Evolutionary conservation across 2,797 vertebrate genomes (phyloP).

Genomic region (Spinibarbus caldwelli): DNA sequence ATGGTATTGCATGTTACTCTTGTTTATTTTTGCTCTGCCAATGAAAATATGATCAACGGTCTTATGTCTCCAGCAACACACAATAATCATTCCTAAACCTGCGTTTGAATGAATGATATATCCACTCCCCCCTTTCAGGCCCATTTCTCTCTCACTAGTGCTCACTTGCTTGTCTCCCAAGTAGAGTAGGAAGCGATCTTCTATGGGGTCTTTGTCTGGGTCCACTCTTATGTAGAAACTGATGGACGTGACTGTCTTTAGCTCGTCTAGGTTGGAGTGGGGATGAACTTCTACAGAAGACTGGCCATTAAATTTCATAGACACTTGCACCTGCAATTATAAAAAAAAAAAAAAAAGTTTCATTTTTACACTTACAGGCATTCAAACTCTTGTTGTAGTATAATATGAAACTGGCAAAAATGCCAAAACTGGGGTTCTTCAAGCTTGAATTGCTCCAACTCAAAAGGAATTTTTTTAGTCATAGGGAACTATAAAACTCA

Average conservation of each 20-base stretch:
- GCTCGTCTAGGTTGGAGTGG: constrained; percentile 84
- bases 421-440: no score
- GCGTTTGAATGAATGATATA: neutral
- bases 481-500: neutral
- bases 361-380: neutral
- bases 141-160: neutral
- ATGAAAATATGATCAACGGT: neutral
- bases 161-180: constrained; percentile 93
- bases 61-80: neutral
- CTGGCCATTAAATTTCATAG: constrained; percentile 94
- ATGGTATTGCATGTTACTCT: neutral
- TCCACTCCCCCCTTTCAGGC: neutral
- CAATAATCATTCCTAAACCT: neutral
- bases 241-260: constrained; percentile 92
- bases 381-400: neutral
- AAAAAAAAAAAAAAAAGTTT: neutral
- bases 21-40: neutral
- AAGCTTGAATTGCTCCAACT: neutral
- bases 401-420: neutral
- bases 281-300: constrained; percentile 92
- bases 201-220: constrained; percentile 78
- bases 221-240: constrained; percentile 90
- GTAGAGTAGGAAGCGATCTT: constrained; percentile 93
- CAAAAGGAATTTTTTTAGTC: neutral
- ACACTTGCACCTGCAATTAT: constrained; percentile 89